phyloP scores from a whole-genome alignment of 2,113 vertebrate species.

The Hypocryptadius cinnamomeus region DNA sequence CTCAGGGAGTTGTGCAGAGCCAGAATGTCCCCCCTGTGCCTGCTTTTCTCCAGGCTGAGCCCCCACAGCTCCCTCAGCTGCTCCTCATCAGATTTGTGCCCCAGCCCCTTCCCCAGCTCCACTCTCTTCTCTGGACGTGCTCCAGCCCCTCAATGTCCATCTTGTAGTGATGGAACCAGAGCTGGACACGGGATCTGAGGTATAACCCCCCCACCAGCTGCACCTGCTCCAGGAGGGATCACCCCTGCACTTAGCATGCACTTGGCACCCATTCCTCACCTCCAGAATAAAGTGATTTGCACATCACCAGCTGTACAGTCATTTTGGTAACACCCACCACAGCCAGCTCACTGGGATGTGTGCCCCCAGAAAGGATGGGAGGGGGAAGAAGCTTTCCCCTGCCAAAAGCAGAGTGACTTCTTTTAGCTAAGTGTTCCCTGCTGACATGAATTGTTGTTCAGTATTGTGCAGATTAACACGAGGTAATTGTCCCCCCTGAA shows the following conservation, averaged over 20 bases:
- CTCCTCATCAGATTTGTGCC: neutral
- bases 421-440: neutral
- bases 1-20: neutral
- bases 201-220: neutral
- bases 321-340: neutral
- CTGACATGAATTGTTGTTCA: neutral
- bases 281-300: neutral
- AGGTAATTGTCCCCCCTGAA: neutral
- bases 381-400: neutral
- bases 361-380: neutral
- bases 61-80: neutral
- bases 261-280: neutral
- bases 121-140: neutral
- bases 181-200: rapidly evolving
- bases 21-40: neutral
- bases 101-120: neutral
- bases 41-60: neutral
- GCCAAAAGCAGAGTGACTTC: neutral
- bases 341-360: rapidly evolving
- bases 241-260: neutral
- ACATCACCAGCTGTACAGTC: neutral
- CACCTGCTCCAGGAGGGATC: neutral
- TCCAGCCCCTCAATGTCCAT: neutral
- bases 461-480: neutral
- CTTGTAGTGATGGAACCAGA: neutral